Evolutionary conservation across 2,888 invertebrate genomes (phyloP), one percentile per base, ranked within the genome.

Genomic region (Eutolmus rufibarbis): DNA sequence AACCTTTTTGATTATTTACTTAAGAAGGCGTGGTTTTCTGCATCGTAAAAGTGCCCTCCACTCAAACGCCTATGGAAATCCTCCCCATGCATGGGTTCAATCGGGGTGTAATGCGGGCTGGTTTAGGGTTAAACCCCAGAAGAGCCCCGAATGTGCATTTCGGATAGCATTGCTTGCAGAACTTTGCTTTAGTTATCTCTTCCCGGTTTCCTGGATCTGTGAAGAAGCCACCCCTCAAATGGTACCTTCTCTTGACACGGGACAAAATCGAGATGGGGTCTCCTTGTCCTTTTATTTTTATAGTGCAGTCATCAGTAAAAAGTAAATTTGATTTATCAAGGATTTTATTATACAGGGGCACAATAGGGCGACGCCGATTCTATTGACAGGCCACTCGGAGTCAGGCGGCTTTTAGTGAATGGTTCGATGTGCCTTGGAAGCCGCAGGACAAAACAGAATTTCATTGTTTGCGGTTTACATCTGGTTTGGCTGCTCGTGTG

Each of bases 31-130:
- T 87, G 87, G 87, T 82, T 87, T 87, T 46, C 37, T 76, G 56
- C 57, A 84, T 40, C 76, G 87, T 84, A 77, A 40, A 88, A 89
- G 88, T 89, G 89, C 89, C 88, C 87, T 87, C 88, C 88, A 88
- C 88, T 87, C 88, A 88, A 89, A 89, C 89, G 89, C 89, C 89
- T 89, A 88, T 89, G 76, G 79, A 87, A 89, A 88, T 89, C 77
- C 76, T 87, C 76, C 51, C n/a, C n/a, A 57, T 37, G 40, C 88
- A 89, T 51, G 31, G 79, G 87, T 79, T 66, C 66, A 40, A 28
- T 74, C 51, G 88, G 89, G 89, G 89, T 88, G 88, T 89, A 88
- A 56, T 88, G 78, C 89, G 89, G 89, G 87, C 89, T 89, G 89
- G 89, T 89, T 88, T 87, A 88, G 87, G 88, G 88, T 89, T 89